Evolutionary conservation across 2,113 vertebrate species (phyloP).

Genomic region (Corythornis madagascariensis): DNA sequence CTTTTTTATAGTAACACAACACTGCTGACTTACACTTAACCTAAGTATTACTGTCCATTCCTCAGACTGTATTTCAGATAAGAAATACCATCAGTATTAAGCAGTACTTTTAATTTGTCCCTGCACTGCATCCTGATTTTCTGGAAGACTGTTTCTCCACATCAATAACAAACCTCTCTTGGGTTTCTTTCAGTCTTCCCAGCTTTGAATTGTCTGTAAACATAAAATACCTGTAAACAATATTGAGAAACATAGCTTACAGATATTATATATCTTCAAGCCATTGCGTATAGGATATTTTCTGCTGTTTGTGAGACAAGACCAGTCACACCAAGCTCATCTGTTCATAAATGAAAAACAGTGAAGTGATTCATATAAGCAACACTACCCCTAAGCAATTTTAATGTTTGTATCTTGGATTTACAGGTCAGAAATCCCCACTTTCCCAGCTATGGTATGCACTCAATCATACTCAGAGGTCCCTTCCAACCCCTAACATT

Average conservation of each 20-base stretch:
- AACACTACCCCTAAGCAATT: conserved; percentile 18
- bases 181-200: not conserved
- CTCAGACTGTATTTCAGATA: not conserved
- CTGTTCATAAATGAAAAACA: conserved; percentile 20
- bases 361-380: not conserved
- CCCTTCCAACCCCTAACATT: no score
- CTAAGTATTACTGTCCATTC: not conserved
- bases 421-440: conserved; percentile 52
- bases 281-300: not conserved
- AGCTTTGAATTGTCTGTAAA: conserved; percentile 9
- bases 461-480: not conserved
- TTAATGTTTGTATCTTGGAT: conserved; percentile 52
- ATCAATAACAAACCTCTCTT: not conserved
- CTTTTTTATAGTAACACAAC: conserved; percentile 10
- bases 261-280: not conserved
- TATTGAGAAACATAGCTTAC: not conserved
- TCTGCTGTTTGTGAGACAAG: not conserved
- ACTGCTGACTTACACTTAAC: conserved; percentile 20
- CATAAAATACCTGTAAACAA: not conserved
- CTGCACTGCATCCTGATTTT: conserved; percentile 5
- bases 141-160: not conserved
- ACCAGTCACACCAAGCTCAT: conserved; percentile 14
- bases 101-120: not conserved
- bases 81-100: conserved; percentile 8
- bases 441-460: not conserved